phyloP scores from a whole-genome alignment of 2,797 vertebrate species.

The Myotis planiceps region DNA sequence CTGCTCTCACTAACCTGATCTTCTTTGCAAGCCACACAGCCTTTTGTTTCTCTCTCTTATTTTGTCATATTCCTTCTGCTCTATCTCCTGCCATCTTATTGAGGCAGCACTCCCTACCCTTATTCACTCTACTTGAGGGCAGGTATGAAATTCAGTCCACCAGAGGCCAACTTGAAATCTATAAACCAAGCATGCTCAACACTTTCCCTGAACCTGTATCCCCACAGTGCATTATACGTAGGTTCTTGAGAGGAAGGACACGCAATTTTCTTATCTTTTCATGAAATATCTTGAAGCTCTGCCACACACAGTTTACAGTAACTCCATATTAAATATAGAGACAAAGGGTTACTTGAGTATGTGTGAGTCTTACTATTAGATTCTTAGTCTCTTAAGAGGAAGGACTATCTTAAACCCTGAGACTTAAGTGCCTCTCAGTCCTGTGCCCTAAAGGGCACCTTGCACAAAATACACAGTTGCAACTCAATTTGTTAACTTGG shows the following conservation, averaged over 20 bases:
- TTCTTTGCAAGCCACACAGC: not conserved
- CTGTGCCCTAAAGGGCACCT: not conserved
- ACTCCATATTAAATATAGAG: not conserved
- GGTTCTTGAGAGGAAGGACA: not conserved
- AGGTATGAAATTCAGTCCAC: not conserved
- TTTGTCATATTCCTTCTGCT: slow-evolving; percentile 23
- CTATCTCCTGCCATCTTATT: not conserved
- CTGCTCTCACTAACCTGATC: not conserved
- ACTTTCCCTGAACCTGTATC: not conserved
- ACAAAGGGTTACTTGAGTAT: not conserved
- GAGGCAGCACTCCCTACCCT: not conserved
- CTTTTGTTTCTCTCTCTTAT: slow-evolving; percentile 20
- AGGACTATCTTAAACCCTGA: not conserved
- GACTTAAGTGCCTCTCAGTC: not conserved
- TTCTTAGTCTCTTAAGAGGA: not conserved
- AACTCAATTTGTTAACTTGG: not conserved
- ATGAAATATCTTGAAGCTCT: not conserved
- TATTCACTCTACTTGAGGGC: not conserved
- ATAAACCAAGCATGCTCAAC: not conserved
- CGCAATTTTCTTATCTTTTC: not conserved
- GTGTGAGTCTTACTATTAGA: not conserved
- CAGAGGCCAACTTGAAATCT: not conserved
- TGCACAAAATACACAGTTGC: not conserved
- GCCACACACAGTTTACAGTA: not conserved
- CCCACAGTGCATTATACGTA: not conserved